These are phyloP conservation scores for Mus minutoides DNA, from an alignment of 2,797 vertebrate species.

Conservation along the genomic window DNA sequence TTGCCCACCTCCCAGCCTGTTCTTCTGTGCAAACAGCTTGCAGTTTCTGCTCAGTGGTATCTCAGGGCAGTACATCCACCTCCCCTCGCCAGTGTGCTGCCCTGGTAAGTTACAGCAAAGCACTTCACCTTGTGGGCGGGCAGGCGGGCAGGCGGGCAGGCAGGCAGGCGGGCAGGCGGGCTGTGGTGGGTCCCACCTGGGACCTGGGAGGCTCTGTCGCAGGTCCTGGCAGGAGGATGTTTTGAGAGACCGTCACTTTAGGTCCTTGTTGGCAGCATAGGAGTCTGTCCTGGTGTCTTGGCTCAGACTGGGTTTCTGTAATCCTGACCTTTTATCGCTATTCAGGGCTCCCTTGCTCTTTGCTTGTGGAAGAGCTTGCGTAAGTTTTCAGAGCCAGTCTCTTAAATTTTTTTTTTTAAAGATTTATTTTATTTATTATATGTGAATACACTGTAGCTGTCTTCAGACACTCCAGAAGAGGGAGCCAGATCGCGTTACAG, in stretches of 20 bases:
- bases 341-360: not conserved
- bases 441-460: no score
- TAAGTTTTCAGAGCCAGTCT: not conserved
- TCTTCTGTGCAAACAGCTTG: accelerated
- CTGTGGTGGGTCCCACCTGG: not conserved
- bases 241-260: not conserved
- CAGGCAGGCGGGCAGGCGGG: no score
- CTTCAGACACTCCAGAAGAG: no score
- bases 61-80: accelerated
- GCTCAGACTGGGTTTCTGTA: not conserved
- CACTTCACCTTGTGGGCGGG: accelerated
- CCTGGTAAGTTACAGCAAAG: accelerated
- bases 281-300: not conserved
- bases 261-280: accelerated
- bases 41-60: not conserved
- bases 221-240: not conserved
- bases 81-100: accelerated
- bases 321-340: not conserved
- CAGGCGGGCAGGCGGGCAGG: no score
- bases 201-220: not conserved
- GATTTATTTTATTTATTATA: no score
- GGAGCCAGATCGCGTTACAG: no score
- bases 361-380: not conserved
- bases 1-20: no score
- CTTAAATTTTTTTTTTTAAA: no score